Conservation (phyloP, 1,140 invertebrate genomes). For the Lithobius niger region DNA sequence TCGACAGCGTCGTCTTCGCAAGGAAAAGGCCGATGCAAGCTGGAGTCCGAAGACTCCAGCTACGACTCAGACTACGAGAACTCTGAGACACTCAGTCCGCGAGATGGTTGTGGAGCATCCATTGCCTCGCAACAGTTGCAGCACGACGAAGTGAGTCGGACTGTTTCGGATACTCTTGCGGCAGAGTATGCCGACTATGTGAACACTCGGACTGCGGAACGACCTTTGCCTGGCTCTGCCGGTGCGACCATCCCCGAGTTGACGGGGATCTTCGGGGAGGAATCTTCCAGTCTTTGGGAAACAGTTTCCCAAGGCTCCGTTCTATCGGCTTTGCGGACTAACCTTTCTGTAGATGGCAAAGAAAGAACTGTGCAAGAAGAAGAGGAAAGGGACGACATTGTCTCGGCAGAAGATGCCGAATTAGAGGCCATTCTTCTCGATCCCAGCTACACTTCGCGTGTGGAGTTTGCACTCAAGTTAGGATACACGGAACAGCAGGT, state of each 20-base stretch:
- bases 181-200: slow-evolving; percentile 75
- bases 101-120: slow-evolving; percentile 25
- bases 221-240: no score
- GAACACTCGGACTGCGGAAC: no score
- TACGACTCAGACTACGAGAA: slow-evolving; percentile 72
- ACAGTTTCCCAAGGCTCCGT: no score
- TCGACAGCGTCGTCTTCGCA: not conserved
- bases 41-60: slow-evolving; percentile 58
- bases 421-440: slow-evolving; percentile 6
- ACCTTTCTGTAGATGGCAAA: no score
- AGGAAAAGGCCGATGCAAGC: slow-evolving; percentile 15
- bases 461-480: slow-evolving; percentile 74
- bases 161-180: slow-evolving; percentile 63
- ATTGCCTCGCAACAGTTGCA: slow-evolving; percentile 6
- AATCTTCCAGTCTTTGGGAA: no score
- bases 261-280: no score
- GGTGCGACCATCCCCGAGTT: no score
- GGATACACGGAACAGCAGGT: slow-evolving; percentile 80
- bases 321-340: no score
- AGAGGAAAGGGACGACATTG: not conserved
- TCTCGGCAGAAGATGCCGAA: no score
- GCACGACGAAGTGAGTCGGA: slow-evolving; percentile 63
- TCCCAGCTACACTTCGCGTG: slow-evolving; percentile 29
- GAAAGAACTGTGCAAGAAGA: slow-evolving; percentile 6
- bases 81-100: slow-evolving; percentile 37